These are phyloP conservation scores for Diplodus puntazzo DNA, from an alignment of 2,797 vertebrate genomes.

Conservation along the genomic window DNA sequence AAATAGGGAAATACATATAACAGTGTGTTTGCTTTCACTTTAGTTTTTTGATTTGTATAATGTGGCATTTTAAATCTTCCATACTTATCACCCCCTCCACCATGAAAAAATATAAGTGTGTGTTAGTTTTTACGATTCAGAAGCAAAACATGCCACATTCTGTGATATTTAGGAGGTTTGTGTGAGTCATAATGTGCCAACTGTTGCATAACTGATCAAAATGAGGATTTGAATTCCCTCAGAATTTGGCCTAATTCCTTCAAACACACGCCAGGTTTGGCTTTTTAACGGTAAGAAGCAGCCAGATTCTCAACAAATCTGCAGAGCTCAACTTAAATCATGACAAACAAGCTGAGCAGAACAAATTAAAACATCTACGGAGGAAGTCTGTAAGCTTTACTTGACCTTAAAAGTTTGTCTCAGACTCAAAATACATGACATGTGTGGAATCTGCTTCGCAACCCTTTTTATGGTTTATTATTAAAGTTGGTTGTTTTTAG, in stretches of 20 bases:
- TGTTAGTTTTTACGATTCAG: neutral
- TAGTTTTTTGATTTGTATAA: neutral
- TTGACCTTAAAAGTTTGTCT: slow-evolving; percentile 39
- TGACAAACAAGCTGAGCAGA: slow-evolving; percentile 34
- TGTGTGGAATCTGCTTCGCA: neutral
- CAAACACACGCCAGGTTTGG: slow-evolving; percentile 38
- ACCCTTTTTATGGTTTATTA: neutral
- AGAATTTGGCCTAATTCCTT: slow-evolving; percentile 50
- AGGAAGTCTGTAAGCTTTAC: slow-evolving; percentile 26
- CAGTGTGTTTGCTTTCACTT: neutral
- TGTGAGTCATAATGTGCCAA: slow-evolving; percentile 30
- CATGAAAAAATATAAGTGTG: neutral
- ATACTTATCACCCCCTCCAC: neutral
- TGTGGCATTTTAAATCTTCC: neutral
- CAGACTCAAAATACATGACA: neutral
- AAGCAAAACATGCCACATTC: neutral
- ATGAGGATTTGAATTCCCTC: slow-evolving; percentile 44
- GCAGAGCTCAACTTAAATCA: slow-evolving; percentile 22
- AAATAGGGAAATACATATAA: neutral
- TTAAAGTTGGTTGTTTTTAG: neutral
- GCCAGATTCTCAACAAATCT: slow-evolving; percentile 56
- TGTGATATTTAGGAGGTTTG: neutral
- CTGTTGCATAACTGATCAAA: slow-evolving; percentile 53
- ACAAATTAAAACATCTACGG: slow-evolving; percentile 31
- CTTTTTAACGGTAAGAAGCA: slow-evolving; percentile 4